Percentiles rank a stretch among this genome's conserved stretches.
Conservation (phyloP, 2,113 vertebrate species). For the Oncorhynchus masou region DNA sequence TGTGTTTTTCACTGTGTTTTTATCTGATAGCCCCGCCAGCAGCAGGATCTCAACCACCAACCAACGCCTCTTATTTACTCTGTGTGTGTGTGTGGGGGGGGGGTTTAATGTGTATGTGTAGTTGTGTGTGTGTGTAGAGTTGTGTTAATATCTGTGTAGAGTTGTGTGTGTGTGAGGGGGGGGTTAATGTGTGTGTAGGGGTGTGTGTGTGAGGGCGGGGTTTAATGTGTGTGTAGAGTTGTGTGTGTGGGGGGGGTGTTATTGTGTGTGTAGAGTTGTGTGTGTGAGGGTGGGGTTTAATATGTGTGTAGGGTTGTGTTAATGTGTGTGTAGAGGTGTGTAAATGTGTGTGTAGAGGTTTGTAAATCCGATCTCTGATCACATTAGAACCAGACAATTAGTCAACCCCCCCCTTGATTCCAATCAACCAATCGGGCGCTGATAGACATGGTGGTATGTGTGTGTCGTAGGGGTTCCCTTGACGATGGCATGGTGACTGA, state of each 20-base stretch:
- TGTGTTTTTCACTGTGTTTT: slow-evolving; percentile 7
- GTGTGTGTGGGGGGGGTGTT: no score
- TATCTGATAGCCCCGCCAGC: slow-evolving; percentile 21
- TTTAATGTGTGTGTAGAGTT: no score
- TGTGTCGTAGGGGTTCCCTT: slow-evolving; percentile 13
- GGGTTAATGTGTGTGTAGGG: no score
- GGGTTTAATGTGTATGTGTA: no score
- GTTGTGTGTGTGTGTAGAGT: no score
- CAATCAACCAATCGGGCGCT: slow-evolving; percentile 41
- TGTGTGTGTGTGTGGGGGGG: no score
- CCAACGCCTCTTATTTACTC: slow-evolving; percentile 32
- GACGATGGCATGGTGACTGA: slow-evolving; percentile 58
- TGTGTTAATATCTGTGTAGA: no score
- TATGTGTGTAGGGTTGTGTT: no score
- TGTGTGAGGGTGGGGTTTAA: no score
- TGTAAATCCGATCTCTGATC: slow-evolving; percentile 26
- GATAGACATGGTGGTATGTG: slow-evolving; percentile 14
- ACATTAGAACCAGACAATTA: slow-evolving; percentile 48
- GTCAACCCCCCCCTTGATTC: slow-evolving; percentile 21
- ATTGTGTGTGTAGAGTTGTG: no score
- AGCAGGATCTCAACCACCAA: background rate
- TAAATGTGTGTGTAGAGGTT: no score
- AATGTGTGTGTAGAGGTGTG: slow-evolving; percentile 18
- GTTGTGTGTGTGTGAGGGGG: no score
- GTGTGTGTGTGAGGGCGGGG: accelerated